phyloP scores from a whole-genome alignment of 2,888 invertebrate species.

The Lasioglossum calceatum region DNA sequence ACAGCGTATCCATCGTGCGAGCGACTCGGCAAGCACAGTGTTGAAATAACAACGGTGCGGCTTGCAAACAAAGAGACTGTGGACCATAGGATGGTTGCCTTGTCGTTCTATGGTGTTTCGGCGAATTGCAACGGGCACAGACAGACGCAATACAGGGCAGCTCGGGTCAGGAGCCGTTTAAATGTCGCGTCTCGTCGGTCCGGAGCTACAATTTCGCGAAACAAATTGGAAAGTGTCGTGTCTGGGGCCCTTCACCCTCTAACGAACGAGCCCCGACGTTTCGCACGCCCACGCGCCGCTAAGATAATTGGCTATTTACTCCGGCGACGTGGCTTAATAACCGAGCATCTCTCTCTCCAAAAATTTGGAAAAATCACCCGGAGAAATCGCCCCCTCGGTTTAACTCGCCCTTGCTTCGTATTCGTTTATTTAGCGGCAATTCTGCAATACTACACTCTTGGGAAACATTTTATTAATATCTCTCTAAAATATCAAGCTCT shows the following conservation, averaged over 20 bases:
- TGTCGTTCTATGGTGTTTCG: not conserved
- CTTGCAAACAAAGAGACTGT: not conserved
- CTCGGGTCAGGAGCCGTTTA: constrained; percentile 23
- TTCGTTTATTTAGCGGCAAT: not conserved
- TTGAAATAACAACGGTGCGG: constrained; percentile 3
- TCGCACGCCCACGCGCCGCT: constrained; percentile 51
- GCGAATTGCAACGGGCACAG: not conserved
- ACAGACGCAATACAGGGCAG: constrained; percentile 14
- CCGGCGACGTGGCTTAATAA: constrained; percentile 33
- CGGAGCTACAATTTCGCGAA: constrained; percentile 37
- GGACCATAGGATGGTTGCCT: not conserved
- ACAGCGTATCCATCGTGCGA: not conserved
- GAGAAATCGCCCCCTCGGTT: not conserved
- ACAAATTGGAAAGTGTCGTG: constrained; percentile 57
- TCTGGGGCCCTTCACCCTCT: constrained; percentile 18
- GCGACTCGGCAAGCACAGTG: not conserved
- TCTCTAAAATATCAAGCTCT: not conserved
- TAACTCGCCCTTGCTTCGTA: not conserved
- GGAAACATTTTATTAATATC: not conserved
- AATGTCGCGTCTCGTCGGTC: constrained; percentile 25
- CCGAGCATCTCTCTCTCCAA: not conserved
- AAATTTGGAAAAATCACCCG: constrained; percentile 21
- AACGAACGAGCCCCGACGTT: constrained; percentile 46
- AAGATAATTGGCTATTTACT: constrained; percentile 56
- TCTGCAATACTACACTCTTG: not conserved